These are phyloP conservation scores for Buceros bicornis DNA, from an alignment of 2,797 vertebrate genomes.

Conservation along the genomic window DNA sequence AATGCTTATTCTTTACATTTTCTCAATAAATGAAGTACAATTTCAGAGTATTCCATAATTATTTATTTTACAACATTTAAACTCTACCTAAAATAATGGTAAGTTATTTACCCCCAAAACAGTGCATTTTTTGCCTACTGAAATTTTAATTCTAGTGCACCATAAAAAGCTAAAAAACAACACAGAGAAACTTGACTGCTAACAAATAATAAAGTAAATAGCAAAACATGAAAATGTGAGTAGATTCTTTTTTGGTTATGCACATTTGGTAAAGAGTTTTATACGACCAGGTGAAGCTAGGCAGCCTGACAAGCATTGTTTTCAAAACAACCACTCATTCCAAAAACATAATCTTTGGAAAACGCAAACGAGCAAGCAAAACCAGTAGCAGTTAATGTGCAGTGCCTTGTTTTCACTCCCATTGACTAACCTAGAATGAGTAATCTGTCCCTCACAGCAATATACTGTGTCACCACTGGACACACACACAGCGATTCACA, in stretches of 20 bases:
- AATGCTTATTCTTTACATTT: neutral
- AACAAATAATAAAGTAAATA: neutral
- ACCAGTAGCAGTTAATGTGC: neutral
- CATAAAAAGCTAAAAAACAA: neutral
- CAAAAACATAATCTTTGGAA: neutral
- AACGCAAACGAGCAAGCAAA: neutral
- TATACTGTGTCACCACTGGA: neutral
- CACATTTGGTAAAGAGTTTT: neutral
- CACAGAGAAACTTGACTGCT: neutral
- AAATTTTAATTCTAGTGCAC: neutral
- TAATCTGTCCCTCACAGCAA: neutral
- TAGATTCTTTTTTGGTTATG: neutral
- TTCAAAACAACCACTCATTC: neutral
- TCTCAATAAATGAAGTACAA: neutral
- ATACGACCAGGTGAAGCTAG: neutral
- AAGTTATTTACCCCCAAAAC: neutral
- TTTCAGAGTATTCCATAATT: neutral
- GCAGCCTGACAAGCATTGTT: neutral
- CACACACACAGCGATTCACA: neutral
- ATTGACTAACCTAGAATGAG: neutral
- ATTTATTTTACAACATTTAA: neutral
- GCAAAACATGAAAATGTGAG: neutral
- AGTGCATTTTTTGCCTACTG: neutral
- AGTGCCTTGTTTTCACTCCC: neutral
- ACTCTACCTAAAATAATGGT: neutral